Base-by-base conservation (phyloP, 2,888 invertebrate species). In the Brachyopa scutellaris region DNA sequence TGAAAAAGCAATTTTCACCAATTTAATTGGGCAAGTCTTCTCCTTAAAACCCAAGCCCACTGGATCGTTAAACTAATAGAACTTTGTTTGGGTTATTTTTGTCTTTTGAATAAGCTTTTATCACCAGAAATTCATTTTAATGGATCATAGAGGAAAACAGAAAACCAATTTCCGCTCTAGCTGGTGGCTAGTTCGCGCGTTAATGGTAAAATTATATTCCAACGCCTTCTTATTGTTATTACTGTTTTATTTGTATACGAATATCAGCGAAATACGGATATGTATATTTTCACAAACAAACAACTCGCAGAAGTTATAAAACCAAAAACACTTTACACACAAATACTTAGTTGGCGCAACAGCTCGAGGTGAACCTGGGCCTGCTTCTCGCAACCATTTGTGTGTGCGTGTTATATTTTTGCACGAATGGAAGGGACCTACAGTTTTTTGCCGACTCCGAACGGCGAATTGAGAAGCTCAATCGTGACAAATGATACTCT, bases 161-260 rank as follows among this genome's bases (percentile, higher is more conserved):
- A 57, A 47, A 62, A 38, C 49, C 31, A 8, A 40, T 29, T 31
- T 19, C n/a, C 36, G n/a, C 8, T 33, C 17, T 15, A 49, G 36
- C 26, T 31, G 29, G 47, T 17, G 70, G 49, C 51, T 72, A 51
- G 70, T 64, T 73, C 29, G 23, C 36, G 45, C 62, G 62, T 55
- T 73, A 62, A 73, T 62, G 55, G 72, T 8, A 6, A 55, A 62
- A 73, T 73, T 73, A 73, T 73, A 62, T 55, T 29, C 45, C 45
- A 49, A 36, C 57, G 17, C 59, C 38, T 51, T 64, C 31, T 64
- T 70, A 66, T 82, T 76, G 51, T 82, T 82, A 82, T 82, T 42
- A 53, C 70, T 31, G 64, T 76, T 82, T 66, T 76, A 70, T 82
- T 70, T 70, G 66, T 76, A 70, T 82, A 64, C 66, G 66, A 76